phyloP scores from a whole-genome alignment of 2,113 vertebrate species.

The Helogale parvula region DNA sequence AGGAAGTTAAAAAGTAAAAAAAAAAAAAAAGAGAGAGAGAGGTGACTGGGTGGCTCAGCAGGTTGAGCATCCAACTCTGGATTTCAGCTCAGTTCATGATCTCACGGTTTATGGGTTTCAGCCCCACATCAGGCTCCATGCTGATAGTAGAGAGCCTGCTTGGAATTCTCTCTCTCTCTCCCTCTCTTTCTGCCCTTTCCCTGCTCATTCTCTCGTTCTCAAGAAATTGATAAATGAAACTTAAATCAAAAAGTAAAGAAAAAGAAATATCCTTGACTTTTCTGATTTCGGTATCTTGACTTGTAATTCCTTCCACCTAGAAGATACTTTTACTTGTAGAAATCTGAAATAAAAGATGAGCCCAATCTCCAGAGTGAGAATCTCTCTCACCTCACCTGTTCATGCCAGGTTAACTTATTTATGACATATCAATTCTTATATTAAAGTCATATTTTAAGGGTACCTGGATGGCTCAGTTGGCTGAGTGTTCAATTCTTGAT shows the following conservation, averaged over 20 bases:
- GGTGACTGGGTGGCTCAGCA: too few relatives aligned
- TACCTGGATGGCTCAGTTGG: too few relatives aligned
- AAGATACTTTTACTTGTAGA: background rate
- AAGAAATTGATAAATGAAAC: too few relatives aligned
- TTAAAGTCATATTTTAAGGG: conserved; percentile 1
- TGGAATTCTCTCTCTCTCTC: too few relatives aligned
- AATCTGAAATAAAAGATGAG: conserved; percentile 21
- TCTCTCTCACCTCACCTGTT: background rate
- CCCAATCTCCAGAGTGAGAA: background rate
- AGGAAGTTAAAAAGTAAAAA: background rate
- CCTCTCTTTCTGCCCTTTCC: too few relatives aligned
- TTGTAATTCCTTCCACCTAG: conserved; percentile 26
- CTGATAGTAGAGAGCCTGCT: too few relatives aligned
- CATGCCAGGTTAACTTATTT: background rate
- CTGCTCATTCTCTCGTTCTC: too few relatives aligned
- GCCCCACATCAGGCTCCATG: too few relatives aligned
- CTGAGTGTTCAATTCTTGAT: too few relatives aligned
- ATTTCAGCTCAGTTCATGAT: too few relatives aligned
- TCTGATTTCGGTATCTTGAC: background rate
- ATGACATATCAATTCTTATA: background rate
- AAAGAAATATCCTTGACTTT: background rate
- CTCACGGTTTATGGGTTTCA: too few relatives aligned
- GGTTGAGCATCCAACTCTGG: too few relatives aligned
- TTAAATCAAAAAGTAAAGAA: background rate
- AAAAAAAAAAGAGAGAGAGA: background rate